These are phyloP conservation scores for Pemphredon lugubris DNA, from an alignment of 2,888 invertebrate genomes.

Conservation along the genomic window DNA sequence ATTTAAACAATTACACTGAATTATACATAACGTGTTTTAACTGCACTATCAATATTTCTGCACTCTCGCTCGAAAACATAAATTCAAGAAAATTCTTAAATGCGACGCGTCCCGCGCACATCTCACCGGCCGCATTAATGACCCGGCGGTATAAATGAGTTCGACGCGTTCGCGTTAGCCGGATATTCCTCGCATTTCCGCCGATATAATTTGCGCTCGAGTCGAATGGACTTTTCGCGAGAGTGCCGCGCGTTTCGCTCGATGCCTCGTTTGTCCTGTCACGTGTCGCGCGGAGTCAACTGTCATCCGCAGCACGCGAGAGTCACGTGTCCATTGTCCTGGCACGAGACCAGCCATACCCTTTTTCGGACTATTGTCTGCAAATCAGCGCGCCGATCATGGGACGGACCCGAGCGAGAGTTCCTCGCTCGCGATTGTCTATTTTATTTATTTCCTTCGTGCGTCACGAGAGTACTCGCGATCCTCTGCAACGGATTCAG, in stretches of 20 bases:
- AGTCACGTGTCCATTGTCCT: slow-evolving; percentile 67
- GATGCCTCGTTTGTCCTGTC: slow-evolving; percentile 63
- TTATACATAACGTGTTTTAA: too few relatives aligned
- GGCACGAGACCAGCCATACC: slow-evolving; percentile 57
- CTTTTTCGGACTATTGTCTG: slow-evolving; percentile 68
- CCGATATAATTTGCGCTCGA: slow-evolving; percentile 55
- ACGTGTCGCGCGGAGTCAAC: slow-evolving; percentile 65
- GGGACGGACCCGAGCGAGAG: slow-evolving; percentile 45
- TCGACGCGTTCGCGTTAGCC: slow-evolving; percentile 9
- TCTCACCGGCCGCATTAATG: neutral
- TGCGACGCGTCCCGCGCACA: neutral
- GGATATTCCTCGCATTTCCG: slow-evolving; percentile 38
- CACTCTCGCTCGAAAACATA: too few relatives aligned
- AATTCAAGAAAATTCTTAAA: too few relatives aligned
- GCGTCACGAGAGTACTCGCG: too few relatives aligned
- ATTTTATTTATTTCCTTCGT: slow-evolving; percentile 23
- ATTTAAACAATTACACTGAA: too few relatives aligned
- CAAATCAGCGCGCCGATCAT: slow-evolving; percentile 64
- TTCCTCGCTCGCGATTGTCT: slow-evolving; percentile 50
- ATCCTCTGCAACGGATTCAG: too few relatives aligned
- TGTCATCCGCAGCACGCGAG: slow-evolving; percentile 67
- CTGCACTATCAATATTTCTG: too few relatives aligned
- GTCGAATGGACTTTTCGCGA: slow-evolving; percentile 7
- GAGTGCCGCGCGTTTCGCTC: slow-evolving; percentile 26
- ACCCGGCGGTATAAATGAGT: too few relatives aligned